Percentiles rank a stretch among this genome's conserved stretches.
Conservation (phyloP, 2,113 vertebrate genomes). For the Sphyrna mokarran region DNA sequence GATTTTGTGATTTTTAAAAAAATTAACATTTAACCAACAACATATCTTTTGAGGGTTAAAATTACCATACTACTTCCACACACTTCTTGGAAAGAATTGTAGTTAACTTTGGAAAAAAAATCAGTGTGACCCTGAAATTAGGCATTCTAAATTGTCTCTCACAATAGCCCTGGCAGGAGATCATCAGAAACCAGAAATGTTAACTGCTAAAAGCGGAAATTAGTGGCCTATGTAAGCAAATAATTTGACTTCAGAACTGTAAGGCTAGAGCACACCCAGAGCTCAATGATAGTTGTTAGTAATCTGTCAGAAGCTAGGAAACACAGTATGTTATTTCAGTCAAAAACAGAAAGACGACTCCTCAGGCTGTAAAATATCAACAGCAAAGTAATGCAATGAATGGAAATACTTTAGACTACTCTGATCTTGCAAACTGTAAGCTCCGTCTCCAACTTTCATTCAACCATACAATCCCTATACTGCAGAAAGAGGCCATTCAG, state of each 20-base stretch:
- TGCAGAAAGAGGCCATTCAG: too few relatives aligned
- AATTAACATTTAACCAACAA: not conserved
- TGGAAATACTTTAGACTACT: not conserved
- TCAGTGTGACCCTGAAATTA: not conserved
- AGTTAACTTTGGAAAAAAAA: not conserved
- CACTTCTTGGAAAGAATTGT: not conserved
- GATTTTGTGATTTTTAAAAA: not conserved
- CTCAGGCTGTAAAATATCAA: not conserved
- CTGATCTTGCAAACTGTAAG: not conserved
- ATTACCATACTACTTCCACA: not conserved
- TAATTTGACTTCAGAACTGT: not conserved
- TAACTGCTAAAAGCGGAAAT: not conserved
- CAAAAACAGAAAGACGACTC: not conserved
- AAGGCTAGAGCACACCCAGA: not conserved
- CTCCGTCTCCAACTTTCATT: not conserved
- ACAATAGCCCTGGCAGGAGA: not conserved
- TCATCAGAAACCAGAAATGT: not conserved
- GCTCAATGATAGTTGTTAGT: not conserved
- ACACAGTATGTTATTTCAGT: not conserved
- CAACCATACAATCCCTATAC: too few relatives aligned
- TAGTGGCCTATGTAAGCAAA: not conserved
- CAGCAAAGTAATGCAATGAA: not conserved
- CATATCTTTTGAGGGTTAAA: not conserved
- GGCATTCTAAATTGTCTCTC: not conserved
- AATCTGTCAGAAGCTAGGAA: conserved; percentile 1